Evolutionary conservation across 2,113 vertebrate species (phyloP).

Genomic region (Gadus chalcogrammus): DNA sequence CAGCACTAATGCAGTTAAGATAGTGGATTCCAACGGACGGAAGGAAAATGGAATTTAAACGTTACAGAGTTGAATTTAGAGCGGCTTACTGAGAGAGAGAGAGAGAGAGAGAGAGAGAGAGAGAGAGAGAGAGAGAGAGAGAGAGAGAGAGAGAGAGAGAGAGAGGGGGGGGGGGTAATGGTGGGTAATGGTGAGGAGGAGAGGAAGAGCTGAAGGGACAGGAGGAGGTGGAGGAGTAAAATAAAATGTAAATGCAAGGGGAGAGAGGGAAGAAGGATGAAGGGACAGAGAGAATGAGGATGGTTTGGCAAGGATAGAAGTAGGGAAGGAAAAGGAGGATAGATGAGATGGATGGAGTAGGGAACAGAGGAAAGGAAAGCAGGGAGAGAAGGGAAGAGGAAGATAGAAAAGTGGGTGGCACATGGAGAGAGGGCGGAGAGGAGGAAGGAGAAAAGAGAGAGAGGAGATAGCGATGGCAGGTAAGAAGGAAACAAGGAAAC

Average conservation of each 20-base stretch:
- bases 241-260: too few relatives aligned
- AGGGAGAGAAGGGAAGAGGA: not conserved
- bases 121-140: not conserved
- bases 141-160: not conserved
- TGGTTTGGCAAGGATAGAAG: not conserved
- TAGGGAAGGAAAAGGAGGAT: not conserved
- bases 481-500: not conserved
- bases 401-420: not conserved
- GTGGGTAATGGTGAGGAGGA: too few relatives aligned
- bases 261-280: too few relatives aligned
- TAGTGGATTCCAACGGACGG: not conserved
- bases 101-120: not conserved
- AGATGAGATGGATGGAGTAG: not conserved
- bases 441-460: not conserved
- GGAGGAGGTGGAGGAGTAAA: too few relatives aligned
- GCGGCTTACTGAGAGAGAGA: not conserved
- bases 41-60: constrained; percentile 11
- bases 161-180: not conserved
- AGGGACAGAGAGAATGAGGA: not conserved
- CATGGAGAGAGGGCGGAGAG: not conserved
- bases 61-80: not conserved
- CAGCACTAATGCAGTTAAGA: not conserved
- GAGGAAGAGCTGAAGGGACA: too few relatives aligned
- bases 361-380: not conserved
- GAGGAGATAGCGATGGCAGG: not conserved